Evolutionary conservation across 2,113 vertebrate genomes (phyloP).

Genomic region (Chionodraco myersi): DNA sequence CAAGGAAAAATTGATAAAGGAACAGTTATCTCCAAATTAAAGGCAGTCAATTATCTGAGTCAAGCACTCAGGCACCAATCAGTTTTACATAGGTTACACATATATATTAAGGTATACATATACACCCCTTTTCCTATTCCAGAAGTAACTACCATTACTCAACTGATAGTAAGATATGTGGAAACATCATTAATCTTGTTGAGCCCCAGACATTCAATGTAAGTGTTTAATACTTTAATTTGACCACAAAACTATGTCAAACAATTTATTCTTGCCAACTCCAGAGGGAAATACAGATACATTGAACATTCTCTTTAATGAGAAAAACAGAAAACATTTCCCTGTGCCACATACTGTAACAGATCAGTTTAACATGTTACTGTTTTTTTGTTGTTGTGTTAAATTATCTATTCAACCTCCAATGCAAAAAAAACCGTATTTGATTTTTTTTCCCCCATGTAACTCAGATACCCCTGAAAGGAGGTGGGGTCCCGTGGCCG

Average conservation of each 20-base stretch:
- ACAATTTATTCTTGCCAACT: constrained; percentile 26
- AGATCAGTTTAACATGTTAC: constrained; percentile 8
- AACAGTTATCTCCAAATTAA: too few species aligned
- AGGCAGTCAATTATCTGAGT: background rate
- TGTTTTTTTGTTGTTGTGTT: constrained; percentile 18
- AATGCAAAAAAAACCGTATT: constrained; percentile 15
- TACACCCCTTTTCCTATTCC: background rate
- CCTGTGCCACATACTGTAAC: background rate
- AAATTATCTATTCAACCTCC: background rate
- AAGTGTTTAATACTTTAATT: background rate
- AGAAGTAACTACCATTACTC: background rate
- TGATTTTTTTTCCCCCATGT: constrained; percentile 28
- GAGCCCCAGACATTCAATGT: background rate
- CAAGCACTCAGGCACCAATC: background rate
- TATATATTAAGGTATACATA: too few species aligned
- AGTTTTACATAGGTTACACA: background rate
- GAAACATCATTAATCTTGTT: background rate
- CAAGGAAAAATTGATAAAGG: background rate
- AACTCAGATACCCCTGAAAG: constrained; percentile 4
- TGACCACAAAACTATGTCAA: background rate
- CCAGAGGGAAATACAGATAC: constrained; percentile 57
- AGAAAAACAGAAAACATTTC: background rate
- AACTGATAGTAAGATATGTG: background rate
- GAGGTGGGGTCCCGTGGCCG: constrained; percentile 8
- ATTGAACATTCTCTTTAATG: background rate